A percentile compares a stretch with the other conserved stretches of the same genome.
Evolutionary conservation across 2,113 vertebrate species (phyloP).

Genomic region (Pogonocichla stellata): DNA sequence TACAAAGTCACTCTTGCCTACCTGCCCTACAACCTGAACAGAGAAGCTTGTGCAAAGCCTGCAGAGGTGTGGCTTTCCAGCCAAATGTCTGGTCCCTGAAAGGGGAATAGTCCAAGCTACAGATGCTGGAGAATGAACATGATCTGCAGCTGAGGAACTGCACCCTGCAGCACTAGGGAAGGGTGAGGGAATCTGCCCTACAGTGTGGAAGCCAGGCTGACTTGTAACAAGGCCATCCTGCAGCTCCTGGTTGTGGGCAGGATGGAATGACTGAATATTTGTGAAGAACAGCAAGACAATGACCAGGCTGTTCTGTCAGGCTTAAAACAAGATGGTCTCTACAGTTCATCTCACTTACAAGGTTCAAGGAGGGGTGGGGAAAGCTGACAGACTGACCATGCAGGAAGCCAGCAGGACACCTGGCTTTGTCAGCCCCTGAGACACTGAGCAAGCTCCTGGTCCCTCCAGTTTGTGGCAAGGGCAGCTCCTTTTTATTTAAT

Average conservation of each 20-base stretch:
- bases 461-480: background rate
- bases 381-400: background rate
- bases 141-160: background rate
- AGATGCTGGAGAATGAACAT: background rate
- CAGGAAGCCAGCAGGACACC: background rate
- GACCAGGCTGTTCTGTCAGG: background rate
- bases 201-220: background rate
- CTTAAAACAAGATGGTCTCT: background rate
- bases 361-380: background rate
- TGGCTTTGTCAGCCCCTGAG: background rate
- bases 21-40: background rate
- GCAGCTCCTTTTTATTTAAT: background rate
- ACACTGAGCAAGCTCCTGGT: background rate
- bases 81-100: background rate
- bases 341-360: background rate
- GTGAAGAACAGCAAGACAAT: background rate
- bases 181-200: background rate
- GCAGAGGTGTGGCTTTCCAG: background rate
- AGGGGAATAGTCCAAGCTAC: background rate
- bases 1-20: background rate
- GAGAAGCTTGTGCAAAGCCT: background rate
- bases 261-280: background rate
- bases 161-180: background rate
- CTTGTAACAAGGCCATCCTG: rapidly evolving
- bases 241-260: background rate